These are phyloP conservation scores for Drosophila falleni DNA, from an alignment of 2,888 invertebrate genomes.

Conservation along the genomic window DNA sequence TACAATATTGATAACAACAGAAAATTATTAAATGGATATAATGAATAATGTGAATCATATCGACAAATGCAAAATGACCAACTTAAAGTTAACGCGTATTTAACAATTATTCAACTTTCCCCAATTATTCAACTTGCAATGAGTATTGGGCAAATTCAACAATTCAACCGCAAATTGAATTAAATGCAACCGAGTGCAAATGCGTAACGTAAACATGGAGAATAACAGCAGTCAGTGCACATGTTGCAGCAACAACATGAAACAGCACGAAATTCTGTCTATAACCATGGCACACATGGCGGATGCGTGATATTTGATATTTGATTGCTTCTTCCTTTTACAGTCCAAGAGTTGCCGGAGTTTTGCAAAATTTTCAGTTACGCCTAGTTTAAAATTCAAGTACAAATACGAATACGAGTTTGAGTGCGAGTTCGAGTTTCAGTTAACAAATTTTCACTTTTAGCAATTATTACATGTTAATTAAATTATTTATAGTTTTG, in stretches of 20 bases:
- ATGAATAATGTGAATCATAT: background rate
- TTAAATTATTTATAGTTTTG: conserved; percentile 37
- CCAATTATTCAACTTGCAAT: background rate
- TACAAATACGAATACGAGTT: background rate
- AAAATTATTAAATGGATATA: too few species aligned
- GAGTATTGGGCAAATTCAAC: conserved; percentile 1
- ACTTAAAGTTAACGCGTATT: conserved; percentile 14
- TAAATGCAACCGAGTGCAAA: conserved; percentile 60
- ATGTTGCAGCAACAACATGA: background rate
- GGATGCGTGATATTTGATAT: conserved; percentile 40
- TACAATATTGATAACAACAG: too few species aligned
- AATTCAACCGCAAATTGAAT: conserved; percentile 59
- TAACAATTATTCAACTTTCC: conserved; percentile 19
- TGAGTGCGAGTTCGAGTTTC: conserved; percentile 37
- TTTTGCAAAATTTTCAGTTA: background rate
- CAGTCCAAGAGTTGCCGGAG: background rate
- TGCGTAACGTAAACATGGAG: conserved; percentile 15
- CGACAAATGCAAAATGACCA: background rate
- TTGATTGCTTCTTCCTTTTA: background rate
- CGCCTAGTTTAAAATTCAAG: background rate
- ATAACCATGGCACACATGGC: conserved; percentile 23
- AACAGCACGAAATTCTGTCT: background rate
- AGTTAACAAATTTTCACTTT: conserved; percentile 39
- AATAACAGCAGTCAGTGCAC: background rate
- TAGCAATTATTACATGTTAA: conserved; percentile 17